Evolutionary conservation across 2,888 invertebrate genomes (phyloP).

Genomic region (Chrysomela aeneicollis): DNA sequence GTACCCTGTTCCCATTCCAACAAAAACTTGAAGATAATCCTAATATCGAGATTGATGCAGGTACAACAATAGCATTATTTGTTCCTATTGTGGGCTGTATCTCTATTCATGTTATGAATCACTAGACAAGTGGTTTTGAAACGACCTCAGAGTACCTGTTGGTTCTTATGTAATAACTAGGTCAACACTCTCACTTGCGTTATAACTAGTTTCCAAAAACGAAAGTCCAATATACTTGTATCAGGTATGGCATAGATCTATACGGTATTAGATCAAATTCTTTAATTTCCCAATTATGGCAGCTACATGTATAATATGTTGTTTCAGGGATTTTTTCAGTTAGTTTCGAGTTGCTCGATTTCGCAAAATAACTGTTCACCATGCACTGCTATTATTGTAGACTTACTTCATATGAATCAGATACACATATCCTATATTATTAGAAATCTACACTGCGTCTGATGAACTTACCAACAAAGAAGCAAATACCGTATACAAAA

Average conservation of each 20-base stretch:
- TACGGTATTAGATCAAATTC: constrained; percentile 30
- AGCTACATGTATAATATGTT: constrained; percentile 19
- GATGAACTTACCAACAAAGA: no score
- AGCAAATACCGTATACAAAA: no score
- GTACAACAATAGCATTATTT: background rate
- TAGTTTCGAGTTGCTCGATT: constrained; percentile 8
- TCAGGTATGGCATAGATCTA: constrained; percentile 17
- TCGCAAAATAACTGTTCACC: background rate
- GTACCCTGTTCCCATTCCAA: no score
- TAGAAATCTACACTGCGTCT: no score
- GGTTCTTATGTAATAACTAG: constrained; percentile 44
- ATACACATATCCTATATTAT: no score
- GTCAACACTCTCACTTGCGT: constrained; percentile 42
- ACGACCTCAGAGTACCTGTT: constrained; percentile 40
- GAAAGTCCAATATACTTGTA: constrained; percentile 38
- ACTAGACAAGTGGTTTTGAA: constrained; percentile 35
- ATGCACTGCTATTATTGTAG: no score
- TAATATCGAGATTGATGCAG: background rate
- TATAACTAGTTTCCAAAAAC: constrained; percentile 46
- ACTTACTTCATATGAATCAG: no score
- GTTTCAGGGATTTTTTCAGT: constrained; percentile 14
- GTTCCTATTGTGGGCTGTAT: background rate
- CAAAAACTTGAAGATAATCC: no score
- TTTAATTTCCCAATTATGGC: constrained; percentile 27
- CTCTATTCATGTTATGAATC: constrained; percentile 23